Percentiles rank a stretch among this genome's conserved stretches.
Conservation (phyloP, 2,888 invertebrate species). For the Volucella bombylans region DNA sequence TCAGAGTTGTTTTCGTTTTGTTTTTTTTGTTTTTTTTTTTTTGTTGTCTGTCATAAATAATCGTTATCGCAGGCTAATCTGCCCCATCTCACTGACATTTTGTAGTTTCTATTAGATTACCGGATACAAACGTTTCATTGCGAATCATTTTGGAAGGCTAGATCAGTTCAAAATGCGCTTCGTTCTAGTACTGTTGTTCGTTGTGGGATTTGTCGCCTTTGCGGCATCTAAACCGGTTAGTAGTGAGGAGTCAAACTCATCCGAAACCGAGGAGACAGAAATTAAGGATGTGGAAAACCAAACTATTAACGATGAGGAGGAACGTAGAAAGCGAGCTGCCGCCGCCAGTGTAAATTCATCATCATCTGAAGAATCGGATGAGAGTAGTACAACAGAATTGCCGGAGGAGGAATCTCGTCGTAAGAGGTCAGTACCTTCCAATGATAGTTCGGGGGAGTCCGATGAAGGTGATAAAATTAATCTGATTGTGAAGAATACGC, state of each 20-base stretch:
- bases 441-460: constrained; percentile 10
- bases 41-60: background rate
- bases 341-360: constrained; percentile 4
- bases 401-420: background rate
- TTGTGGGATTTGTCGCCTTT: constrained; percentile 45
- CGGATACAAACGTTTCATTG: constrained; percentile 19
- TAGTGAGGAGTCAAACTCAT: background rate
- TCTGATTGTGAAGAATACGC: background rate
- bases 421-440: background rate
- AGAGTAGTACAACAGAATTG: too few species aligned
- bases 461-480: background rate
- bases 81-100: background rate
- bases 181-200: constrained; percentile 14
- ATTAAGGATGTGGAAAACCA: background rate
- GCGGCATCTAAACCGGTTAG: background rate
- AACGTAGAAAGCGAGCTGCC: constrained; percentile 17
- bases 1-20: constrained; percentile 2
- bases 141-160: constrained; percentile 31
- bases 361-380: constrained; percentile 45
- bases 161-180: constrained; percentile 40
- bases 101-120: constrained; percentile 31
- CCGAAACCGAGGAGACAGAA: constrained; percentile 1
- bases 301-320: background rate
- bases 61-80: constrained; percentile 22
- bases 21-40: too few species aligned